These are phyloP conservation scores for Coregonus clupeaformis DNA, from an alignment of 2,113 vertebrate genomes.

Conservation along the genomic window DNA sequence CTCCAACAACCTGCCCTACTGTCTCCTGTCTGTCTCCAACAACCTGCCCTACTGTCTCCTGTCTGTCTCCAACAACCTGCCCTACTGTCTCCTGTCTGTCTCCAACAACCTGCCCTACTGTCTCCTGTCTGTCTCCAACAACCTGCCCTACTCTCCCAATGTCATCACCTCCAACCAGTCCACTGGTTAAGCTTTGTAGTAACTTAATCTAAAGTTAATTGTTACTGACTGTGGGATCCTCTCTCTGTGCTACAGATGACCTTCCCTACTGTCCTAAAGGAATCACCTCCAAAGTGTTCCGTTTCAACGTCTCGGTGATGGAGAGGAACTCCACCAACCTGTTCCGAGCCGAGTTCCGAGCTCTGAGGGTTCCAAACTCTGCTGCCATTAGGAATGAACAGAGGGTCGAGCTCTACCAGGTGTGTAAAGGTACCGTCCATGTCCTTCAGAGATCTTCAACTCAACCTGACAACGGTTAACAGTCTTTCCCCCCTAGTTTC, in stretches of 20 bases:
- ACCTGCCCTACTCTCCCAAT: too few relatives aligned
- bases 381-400: conserved; percentile 85
- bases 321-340: conserved; percentile 91
- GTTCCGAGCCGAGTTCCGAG: conserved; percentile 90
- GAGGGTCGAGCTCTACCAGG: conserved; percentile 94
- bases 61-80: too few relatives aligned
- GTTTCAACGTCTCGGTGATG: conserved; percentile 88
- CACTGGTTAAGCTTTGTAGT: neutral
- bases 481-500: neutral
- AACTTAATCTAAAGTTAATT: neutral
- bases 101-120: too few relatives aligned
- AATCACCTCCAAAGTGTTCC: conserved; percentile 88
- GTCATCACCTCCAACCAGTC: neutral
- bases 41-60: too few relatives aligned
- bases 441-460: conserved; percentile 28
- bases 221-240: neutral
- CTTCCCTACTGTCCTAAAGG: conserved; percentile 85
- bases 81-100: too few relatives aligned
- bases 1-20: too few relatives aligned
- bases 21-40: too few relatives aligned
- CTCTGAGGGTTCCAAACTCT: conserved; percentile 82
- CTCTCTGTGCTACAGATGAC: conserved; percentile 75
- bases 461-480: conserved; percentile 10
- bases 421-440: conserved; percentile 70
- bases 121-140: too few relatives aligned